Conservation (phyloP, 2,113 vertebrate genomes). For the Chitala chitala region DNA sequence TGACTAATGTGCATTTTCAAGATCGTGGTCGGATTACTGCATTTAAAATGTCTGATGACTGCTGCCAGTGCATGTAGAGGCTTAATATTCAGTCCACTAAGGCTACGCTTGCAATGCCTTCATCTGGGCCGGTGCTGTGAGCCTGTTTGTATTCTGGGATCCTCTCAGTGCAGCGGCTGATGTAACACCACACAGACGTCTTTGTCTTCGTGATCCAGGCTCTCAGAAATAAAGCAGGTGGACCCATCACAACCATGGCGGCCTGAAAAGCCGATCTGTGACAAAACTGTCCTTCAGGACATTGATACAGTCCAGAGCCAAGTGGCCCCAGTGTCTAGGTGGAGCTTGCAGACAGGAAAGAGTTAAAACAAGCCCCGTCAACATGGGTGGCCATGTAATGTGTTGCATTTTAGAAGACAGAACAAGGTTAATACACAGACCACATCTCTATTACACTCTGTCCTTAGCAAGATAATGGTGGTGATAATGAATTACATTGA, state of each 20-base stretch:
- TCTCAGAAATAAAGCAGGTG: not conserved
- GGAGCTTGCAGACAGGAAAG: not conserved
- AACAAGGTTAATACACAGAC: not conserved
- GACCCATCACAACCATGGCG: too few species aligned
- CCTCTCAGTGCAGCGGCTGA: not conserved
- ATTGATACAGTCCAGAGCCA: too few species aligned
- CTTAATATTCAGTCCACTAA: not conserved
- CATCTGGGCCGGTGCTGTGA: not conserved
- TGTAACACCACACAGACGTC: not conserved
- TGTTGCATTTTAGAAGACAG: not conserved
- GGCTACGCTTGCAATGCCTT: not conserved
- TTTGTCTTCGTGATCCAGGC: constrained; percentile 8
- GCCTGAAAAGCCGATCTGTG: not conserved
- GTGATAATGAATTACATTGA: not conserved
- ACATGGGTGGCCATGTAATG: not conserved
- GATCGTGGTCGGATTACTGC: too few species aligned
- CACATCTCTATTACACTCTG: not conserved
- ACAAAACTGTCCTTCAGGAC: not conserved
- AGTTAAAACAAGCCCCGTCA: not conserved
- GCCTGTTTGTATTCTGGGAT: constrained; percentile 12
- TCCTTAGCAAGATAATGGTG: not conserved
- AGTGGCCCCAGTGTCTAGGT: too few species aligned
- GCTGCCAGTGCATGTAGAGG: too few species aligned
- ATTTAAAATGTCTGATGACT: too few species aligned
- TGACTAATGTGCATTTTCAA: too few species aligned